Evolutionary conservation across 2,797 vertebrate species (phyloP).

Genomic region (Sebastes matsubarae): DNA sequence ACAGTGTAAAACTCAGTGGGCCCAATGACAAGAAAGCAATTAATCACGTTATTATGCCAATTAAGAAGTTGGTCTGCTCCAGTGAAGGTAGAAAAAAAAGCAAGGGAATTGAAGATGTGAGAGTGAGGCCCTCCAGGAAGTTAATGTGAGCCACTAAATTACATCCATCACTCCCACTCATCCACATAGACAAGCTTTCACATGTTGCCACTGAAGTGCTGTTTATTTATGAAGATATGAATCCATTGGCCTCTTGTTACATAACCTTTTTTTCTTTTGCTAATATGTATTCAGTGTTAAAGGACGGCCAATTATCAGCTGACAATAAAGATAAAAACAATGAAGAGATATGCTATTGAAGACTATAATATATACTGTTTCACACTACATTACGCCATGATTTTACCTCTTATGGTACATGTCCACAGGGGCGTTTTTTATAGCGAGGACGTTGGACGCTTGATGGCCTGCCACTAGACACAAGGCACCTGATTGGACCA

Average conservation of each 20-base stretch:
- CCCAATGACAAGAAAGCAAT: conserved; percentile 77
- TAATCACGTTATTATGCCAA: conserved; percentile 79
- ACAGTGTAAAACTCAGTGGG: conserved; percentile 64
- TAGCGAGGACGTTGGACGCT: too few relatives aligned
- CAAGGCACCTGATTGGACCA: too few relatives aligned
- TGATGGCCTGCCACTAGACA: too few relatives aligned
- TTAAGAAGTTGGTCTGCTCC: conserved; percentile 71
- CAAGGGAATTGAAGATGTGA: conserved; percentile 28
- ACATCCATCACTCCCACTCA: conserved; percentile 30
- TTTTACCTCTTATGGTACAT: not conserved
- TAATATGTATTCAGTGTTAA: not conserved
- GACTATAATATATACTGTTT: not conserved
- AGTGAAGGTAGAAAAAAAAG: conserved; percentile 41
- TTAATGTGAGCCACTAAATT: conserved; percentile 42
- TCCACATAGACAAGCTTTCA: conserved; percentile 7
- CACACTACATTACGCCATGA: not conserved
- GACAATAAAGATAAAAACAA: not conserved
- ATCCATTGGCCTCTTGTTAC: not conserved
- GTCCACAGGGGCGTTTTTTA: too few relatives aligned
- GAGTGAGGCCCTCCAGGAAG: conserved; percentile 32
- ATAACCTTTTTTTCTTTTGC: not conserved
- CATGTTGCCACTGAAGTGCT: not conserved
- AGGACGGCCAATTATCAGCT: not conserved
- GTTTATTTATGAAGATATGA: not conserved
- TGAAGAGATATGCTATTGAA: not conserved